Conservation (phyloP, 2,888 invertebrate genomes). For the Epistrophe eligans region DNA sequence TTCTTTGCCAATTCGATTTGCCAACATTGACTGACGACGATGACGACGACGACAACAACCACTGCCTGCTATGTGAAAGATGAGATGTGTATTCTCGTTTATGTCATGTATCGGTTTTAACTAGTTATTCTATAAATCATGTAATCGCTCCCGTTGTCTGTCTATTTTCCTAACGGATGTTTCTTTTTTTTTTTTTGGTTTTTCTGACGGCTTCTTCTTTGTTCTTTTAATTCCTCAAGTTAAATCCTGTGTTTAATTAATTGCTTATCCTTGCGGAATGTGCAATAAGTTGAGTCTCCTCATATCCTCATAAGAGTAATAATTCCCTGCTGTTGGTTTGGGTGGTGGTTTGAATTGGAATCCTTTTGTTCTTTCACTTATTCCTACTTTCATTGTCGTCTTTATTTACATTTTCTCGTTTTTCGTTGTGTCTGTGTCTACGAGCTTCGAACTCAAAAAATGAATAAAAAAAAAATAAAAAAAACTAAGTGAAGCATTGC, state of each 20-base stretch:
- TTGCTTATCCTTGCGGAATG: slow-evolving; percentile 61
- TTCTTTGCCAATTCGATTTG: slow-evolving; percentile 49
- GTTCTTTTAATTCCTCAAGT: slow-evolving; percentile 7
- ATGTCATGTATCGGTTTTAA: slow-evolving; percentile 5
- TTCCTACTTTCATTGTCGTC: slow-evolving; percentile 20
- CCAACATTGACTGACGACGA: slow-evolving; percentile 10
- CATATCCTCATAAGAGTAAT: slow-evolving; percentile 25
- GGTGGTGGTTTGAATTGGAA: slow-evolving; percentile 33
- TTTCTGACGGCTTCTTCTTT: slow-evolving; percentile 29
- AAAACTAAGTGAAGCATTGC: slow-evolving; percentile 42
- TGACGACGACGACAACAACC: not conserved
- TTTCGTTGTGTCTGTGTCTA: slow-evolving; percentile 29
- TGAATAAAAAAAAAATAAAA: not conserved
- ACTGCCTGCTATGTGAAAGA: not conserved
- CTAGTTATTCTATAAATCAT: slow-evolving; percentile 49
- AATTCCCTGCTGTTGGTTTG: slow-evolving; percentile 12
- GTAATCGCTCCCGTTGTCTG: slow-evolving; percentile 16
- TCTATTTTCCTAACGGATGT: slow-evolving; percentile 32
- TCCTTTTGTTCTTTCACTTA: slow-evolving; percentile 16
- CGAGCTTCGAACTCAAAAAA: slow-evolving; percentile 9
- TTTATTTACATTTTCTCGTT: slow-evolving; percentile 50
- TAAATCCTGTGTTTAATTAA: slow-evolving; percentile 39
- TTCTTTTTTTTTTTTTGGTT: slow-evolving; percentile 27
- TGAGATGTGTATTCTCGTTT: slow-evolving; percentile 15
- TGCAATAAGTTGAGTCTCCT: slow-evolving; percentile 41